Evolutionary conservation across 1,140 invertebrate genomes (phyloP).

Genomic region (Macrotrachela quadricornifera): DNA sequence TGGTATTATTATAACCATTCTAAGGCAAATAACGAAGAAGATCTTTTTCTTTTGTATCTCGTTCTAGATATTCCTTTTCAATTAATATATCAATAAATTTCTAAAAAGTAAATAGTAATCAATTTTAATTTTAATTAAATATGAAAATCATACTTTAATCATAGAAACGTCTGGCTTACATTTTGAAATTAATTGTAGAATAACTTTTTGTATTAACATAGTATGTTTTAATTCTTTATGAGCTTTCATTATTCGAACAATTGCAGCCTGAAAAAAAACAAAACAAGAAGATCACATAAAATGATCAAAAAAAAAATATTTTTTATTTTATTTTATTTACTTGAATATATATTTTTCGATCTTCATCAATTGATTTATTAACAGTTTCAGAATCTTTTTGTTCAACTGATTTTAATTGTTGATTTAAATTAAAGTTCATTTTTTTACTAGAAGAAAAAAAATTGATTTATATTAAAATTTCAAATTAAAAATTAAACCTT

Average conservation of each 20-base stretch:
- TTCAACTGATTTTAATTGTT: slow-evolving; percentile 85
- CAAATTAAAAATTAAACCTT: no score
- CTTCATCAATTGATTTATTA: slow-evolving; percentile 94
- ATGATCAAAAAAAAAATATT: no score
- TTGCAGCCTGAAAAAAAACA: slow-evolving; percentile 47
- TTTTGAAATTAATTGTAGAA: slow-evolving; percentile 72
- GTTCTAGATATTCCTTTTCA: slow-evolving; percentile 93
- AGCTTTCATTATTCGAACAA: slow-evolving; percentile 99
- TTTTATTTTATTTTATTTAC: no score
- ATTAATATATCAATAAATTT: slow-evolving; percentile 99
- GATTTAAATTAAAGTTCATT: slow-evolving; percentile 87
- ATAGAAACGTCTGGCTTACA: slow-evolving; percentile 93
- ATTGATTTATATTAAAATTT: no score
- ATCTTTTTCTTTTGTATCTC: slow-evolving; percentile 87
- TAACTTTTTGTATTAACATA: slow-evolving; percentile 76
- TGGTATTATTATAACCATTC: no score
- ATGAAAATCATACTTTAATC: slow-evolving; percentile 56
- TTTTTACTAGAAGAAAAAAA: slow-evolving; percentile 57
- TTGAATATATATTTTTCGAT: slow-evolving; percentile 85
- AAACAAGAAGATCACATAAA: no score
- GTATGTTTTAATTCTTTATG: slow-evolving; percentile 83
- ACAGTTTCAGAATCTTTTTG: slow-evolving; percentile 89
- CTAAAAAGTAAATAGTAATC: slow-evolving; percentile 36
- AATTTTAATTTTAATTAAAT: neutral
- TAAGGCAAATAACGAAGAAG: slow-evolving; percentile 47